Evolutionary conservation across 2,888 invertebrate genomes (phyloP).

Genomic region (Trisateles emortualis): DNA sequence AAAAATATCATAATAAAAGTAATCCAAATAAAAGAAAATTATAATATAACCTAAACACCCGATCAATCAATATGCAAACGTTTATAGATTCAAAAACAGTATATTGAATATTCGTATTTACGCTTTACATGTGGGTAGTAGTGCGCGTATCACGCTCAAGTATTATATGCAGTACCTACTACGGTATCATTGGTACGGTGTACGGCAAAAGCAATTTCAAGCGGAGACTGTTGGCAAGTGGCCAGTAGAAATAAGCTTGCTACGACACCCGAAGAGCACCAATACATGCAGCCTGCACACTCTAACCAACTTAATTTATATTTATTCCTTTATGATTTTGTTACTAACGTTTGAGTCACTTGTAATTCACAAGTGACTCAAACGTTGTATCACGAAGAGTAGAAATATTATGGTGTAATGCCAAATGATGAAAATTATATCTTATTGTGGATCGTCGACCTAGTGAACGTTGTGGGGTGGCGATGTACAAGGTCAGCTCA

Average conservation of each 20-base stretch:
- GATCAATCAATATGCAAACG: conserved; percentile 7
- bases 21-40: too few species aligned
- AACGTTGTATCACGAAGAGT: background rate
- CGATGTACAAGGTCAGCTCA: too few species aligned
- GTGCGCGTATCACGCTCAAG: conserved; percentile 63
- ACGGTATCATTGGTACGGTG: conserved; percentile 77
- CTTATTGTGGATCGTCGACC: too few species aligned
- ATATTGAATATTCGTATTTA: conserved; percentile 37
- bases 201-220: conserved; percentile 82
- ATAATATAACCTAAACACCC: background rate
- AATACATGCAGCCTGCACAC: conserved; percentile 70
- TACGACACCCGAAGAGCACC: conserved; percentile 73
- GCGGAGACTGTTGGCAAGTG: conserved; percentile 74
- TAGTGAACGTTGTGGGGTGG: too few species aligned
- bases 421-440: too few species aligned
- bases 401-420: background rate
- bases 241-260: conserved; percentile 83
- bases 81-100: conserved; percentile 27
- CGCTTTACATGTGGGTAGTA: conserved; percentile 51
- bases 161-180: conserved; percentile 66
- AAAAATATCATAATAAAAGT: too few species aligned
- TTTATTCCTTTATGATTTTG: conserved; percentile 44
- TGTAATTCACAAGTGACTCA: background rate
- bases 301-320: conserved; percentile 64
- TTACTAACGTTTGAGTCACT: conserved; percentile 12